Evolutionary conservation across 2,888 invertebrate species (phyloP).

Genomic region (Rhorus exstirpatorius): DNA sequence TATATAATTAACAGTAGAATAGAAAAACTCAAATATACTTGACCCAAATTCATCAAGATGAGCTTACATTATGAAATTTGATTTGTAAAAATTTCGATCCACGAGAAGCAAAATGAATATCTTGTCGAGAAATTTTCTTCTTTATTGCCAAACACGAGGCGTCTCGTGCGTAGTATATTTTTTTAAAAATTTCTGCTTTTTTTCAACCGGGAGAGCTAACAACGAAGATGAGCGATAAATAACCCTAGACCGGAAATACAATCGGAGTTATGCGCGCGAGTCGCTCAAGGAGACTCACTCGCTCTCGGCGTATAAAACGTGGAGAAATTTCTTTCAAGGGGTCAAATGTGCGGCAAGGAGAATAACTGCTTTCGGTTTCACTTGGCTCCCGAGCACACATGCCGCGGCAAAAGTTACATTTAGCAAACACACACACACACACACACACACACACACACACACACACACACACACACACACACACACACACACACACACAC

Average conservation of each 20-base stretch:
- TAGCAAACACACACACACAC: neutral
- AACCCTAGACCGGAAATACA: slow-evolving; percentile 55
- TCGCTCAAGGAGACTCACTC: slow-evolving; percentile 43
- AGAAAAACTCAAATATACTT: too few relatives aligned
- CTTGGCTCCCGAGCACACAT: slow-evolving; percentile 34
- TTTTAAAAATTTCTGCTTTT: neutral
- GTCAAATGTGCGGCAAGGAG: slow-evolving; percentile 67
- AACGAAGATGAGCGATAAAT: slow-evolving; percentile 46
- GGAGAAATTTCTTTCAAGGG: slow-evolving; percentile 68
- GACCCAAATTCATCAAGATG: too few relatives aligned
- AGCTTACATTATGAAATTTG: too few relatives aligned
- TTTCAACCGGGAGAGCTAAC: neutral
- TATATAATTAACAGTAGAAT: too few relatives aligned
- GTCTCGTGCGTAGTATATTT: neutral
- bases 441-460: slow-evolving; percentile 1
- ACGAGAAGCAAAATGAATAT: too few relatives aligned
- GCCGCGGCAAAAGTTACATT: too few relatives aligned
- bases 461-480: neutral
- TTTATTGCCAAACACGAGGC: neutral
- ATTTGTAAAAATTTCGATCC: too few relatives aligned
- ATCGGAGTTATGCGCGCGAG: slow-evolving; percentile 38
- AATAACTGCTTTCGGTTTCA: slow-evolving; percentile 69
- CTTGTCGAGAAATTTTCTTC: neutral
- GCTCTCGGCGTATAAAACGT: slow-evolving; percentile 20
- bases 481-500: slow-evolving; percentile 1